These are phyloP conservation scores for Gila orcuttii DNA, from an alignment of 2,113 vertebrate genomes.

Conservation along the genomic window DNA sequence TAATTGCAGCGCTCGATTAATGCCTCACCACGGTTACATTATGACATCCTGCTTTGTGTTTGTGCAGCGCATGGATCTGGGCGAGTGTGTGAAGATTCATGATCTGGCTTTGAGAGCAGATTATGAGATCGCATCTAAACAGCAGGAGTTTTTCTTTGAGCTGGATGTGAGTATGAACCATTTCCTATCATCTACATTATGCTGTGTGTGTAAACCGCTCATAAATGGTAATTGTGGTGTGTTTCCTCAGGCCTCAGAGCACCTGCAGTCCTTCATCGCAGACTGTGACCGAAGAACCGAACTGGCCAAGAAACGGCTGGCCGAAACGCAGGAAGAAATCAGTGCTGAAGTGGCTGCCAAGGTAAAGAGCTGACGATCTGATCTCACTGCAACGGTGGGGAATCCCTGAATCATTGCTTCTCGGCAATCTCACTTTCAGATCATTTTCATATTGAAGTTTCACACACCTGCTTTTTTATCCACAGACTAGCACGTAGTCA, in stretches of 20 bases:
- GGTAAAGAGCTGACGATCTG: slow-evolving; percentile 67
- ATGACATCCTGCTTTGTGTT: slow-evolving; percentile 24
- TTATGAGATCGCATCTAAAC: slow-evolving; percentile 97
- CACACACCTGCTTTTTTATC: slow-evolving; percentile 4
- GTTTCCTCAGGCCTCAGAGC: slow-evolving; percentile 87
- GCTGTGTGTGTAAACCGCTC: not conserved
- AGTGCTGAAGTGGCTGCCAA: slow-evolving; percentile 98
- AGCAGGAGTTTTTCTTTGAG: slow-evolving; percentile 98
- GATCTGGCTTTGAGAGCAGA: slow-evolving; percentile 96
- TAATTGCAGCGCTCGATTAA: not conserved
- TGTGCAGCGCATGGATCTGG: slow-evolving; percentile 95
- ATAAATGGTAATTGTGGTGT: not conserved
- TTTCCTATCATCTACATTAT: not conserved
- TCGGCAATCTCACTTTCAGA: not conserved
- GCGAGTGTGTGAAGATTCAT: slow-evolving; percentile 96
- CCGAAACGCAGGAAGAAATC: slow-evolving; percentile 98
- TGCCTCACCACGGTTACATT: not conserved
- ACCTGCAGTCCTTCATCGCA: slow-evolving; percentile 97
- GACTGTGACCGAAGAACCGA: slow-evolving; percentile 97
- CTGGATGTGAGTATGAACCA: slow-evolving; percentile 87
- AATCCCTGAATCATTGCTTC: not conserved
- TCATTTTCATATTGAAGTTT: not conserved
- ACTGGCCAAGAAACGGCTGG: slow-evolving; percentile 96
- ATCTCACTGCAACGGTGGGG: not conserved
- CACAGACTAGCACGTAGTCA: not conserved